Evolutionary conservation across 2,113 vertebrate genomes (phyloP).

Genomic region (Nothocercus nigrocapillus): DNA sequence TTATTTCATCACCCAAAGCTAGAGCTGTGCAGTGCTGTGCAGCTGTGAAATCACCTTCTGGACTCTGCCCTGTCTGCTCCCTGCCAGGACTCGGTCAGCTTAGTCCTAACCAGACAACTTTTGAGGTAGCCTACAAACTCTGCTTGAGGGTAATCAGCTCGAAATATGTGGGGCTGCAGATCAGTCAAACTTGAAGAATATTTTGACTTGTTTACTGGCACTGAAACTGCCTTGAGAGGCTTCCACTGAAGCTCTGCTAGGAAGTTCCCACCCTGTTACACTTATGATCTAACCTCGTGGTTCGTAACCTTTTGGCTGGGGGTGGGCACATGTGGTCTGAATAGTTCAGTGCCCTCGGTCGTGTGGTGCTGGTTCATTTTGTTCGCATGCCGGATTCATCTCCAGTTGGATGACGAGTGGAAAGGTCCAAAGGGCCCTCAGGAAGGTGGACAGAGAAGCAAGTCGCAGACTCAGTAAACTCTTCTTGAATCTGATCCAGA

Average conservation of each 20-base stretch:
- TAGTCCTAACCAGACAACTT: neutral
- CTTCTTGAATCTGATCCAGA: neutral
- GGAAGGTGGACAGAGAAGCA: neutral
- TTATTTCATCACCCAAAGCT: conserved; percentile 6
- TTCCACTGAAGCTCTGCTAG: neutral
- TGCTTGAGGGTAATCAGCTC: neutral
- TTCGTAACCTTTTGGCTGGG: neutral
- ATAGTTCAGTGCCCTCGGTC: neutral
- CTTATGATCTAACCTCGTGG: conserved; percentile 39
- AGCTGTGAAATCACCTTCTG: neutral
- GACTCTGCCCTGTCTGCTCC: neutral
- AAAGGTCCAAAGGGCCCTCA: neutral
- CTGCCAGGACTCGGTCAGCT: neutral
- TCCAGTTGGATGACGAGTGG: neutral
- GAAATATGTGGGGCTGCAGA: neutral
- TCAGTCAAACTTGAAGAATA: neutral
- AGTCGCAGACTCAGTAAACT: neutral
- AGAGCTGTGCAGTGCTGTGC: neutral
- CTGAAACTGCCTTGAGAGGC: neutral
- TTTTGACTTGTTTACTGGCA: neutral
- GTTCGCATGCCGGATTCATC: fast-evolving
- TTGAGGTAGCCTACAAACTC: neutral
- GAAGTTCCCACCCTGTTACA: conserved; percentile 63
- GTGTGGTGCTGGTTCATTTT: neutral
- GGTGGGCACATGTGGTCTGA: neutral